Evolutionary conservation across 2,797 vertebrate genomes (phyloP).

Genomic region (Meriones psammophilus): DNA sequence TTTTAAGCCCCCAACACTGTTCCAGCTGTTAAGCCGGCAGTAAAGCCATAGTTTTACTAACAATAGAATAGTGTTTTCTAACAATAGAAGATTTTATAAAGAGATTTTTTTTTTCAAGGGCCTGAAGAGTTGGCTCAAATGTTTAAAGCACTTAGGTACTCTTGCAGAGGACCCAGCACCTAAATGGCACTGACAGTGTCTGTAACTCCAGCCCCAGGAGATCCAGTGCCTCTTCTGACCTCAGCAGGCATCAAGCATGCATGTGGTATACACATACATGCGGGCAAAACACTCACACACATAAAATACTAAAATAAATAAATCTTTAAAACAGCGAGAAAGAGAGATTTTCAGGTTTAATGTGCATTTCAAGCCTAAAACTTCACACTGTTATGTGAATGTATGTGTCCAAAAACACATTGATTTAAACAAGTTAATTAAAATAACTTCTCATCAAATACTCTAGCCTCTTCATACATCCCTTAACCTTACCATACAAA

Average conservation of each 20-base stretch:
- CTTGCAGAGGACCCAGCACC: not conserved
- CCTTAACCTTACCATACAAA: not conserved
- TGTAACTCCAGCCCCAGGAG: not conserved
- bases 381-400: not conserved
- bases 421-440: conserved; percentile 16
- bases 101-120: not conserved
- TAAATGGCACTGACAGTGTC: not conserved
- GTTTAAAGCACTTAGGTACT: not conserved
- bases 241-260: too few relatives aligned
- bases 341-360: conserved; percentile 15
- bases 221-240: not conserved
- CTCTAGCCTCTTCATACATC: not conserved
- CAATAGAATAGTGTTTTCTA: not conserved
- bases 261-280: too few relatives aligned
- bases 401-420: conserved; percentile 26
- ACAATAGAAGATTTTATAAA: not conserved
- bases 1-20: conserved; percentile 2
- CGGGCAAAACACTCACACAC: not conserved
- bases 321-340: not conserved
- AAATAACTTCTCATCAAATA: conserved; percentile 46
- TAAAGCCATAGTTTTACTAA: not conserved
- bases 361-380: not conserved
- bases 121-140: not conserved
- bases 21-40: not conserved
- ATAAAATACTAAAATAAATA: not conserved